A percentile compares a stretch with the other conserved stretches of the same genome.
These are phyloP conservation scores for Erinaceus europaeus DNA, from an alignment of 2,113 vertebrate species.

Conservation along the genomic window DNA sequence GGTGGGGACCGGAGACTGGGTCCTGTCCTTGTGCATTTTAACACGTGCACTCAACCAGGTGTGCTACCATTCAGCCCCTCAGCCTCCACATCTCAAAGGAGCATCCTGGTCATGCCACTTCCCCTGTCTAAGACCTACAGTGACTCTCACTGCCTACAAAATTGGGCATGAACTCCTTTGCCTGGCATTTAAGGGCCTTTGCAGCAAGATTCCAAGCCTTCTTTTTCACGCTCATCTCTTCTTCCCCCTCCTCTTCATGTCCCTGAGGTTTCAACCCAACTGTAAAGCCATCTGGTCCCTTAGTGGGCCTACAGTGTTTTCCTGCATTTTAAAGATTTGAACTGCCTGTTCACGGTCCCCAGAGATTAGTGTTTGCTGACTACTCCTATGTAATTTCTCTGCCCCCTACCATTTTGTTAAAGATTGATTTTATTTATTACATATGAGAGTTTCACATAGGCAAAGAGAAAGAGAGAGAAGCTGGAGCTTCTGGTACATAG, in stretches of 20 bases:
- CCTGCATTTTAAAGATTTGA: conserved; percentile 38
- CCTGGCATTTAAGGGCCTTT: conserved; percentile 45
- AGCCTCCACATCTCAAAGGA: neutral
- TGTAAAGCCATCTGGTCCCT: conserved; percentile 62
- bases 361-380: neutral
- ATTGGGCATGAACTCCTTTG: conserved; percentile 3
- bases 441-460: too few species aligned
- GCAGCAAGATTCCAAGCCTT: conserved; percentile 1
- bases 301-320: conserved; percentile 21
- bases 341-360: neutral
- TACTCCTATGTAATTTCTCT: neutral
- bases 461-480: too few species aligned
- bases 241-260: conserved; percentile 55
- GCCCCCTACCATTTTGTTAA: too few species aligned
- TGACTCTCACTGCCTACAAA: conserved; percentile 6
- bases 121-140: neutral
- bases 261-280: conserved; percentile 63
- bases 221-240: conserved; percentile 17
- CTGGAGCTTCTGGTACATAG: too few species aligned
- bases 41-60: too few species aligned
- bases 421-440: too few species aligned
- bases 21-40: too few species aligned
- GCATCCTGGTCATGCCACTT: neutral
- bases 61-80: neutral
- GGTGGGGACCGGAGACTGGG: too few species aligned